phyloP scores from a whole-genome alignment of 2,113 vertebrate species.

The Galbula dea region DNA sequence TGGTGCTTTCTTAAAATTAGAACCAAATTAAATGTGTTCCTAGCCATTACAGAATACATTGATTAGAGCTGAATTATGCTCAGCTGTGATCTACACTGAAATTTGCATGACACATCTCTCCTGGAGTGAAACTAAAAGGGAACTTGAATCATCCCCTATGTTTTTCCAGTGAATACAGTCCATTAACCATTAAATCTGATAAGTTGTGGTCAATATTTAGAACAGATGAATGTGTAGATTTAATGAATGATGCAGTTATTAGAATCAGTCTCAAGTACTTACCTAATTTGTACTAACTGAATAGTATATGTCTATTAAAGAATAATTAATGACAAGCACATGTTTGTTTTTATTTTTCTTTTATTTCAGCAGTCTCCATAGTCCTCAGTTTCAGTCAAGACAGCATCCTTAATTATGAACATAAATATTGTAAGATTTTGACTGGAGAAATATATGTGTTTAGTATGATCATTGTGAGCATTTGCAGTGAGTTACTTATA shows the following conservation, averaged over 20 bases:
- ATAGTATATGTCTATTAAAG: background rate
- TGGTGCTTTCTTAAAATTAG: constrained; percentile 35
- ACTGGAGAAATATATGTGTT: background rate
- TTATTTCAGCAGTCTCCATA: background rate
- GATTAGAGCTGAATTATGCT: constrained; percentile 26
- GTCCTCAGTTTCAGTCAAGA: background rate
- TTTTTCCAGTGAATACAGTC: background rate
- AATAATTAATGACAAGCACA: background rate
- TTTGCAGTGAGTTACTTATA: background rate
- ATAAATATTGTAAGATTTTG: background rate
- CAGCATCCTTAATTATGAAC: background rate
- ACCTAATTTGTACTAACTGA: background rate
- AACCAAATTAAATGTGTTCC: constrained; percentile 26
- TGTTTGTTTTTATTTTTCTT: background rate
- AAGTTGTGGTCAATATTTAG: constrained; percentile 31
- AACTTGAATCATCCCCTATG: background rate
- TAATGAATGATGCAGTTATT: constrained; percentile 6
- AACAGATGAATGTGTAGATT: background rate
- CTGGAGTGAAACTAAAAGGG: constrained; percentile 37
- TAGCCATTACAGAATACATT: constrained; percentile 2
- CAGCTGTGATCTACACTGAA: constrained; percentile 4
- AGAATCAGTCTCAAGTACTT: background rate
- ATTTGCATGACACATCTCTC: constrained; percentile 35
- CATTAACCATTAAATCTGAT: background rate
- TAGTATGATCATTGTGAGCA: background rate